phyloP scores from a whole-genome alignment of 1,140 invertebrate species.

The Oedothorax gibbosus region DNA sequence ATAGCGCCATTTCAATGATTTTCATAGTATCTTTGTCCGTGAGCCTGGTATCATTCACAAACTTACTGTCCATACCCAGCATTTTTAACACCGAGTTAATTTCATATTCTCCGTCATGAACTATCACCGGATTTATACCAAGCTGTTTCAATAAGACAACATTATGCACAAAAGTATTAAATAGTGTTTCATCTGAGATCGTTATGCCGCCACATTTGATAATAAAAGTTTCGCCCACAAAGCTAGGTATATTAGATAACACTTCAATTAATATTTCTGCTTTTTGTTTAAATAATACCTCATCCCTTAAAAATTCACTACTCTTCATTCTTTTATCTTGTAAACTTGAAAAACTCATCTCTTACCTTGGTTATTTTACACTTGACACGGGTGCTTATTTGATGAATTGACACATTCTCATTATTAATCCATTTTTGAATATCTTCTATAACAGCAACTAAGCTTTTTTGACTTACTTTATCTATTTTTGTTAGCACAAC shows the following conservation, averaged over 20 bases:
- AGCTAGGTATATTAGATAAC: too few relatives aligned
- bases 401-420: background rate
- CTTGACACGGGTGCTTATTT: background rate
- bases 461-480: background rate
- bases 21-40: too few relatives aligned
- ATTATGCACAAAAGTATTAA: background rate
- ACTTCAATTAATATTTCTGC: too few relatives aligned
- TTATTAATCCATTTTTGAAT: constrained; percentile 1
- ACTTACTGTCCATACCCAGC: too few relatives aligned
- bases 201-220: background rate
- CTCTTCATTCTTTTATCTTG: constrained; percentile 3
- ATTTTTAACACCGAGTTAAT: too few relatives aligned
- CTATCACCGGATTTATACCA: background rate
- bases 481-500: constrained; percentile 3
- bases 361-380: background rate
- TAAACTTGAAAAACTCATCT: constrained; percentile 3
- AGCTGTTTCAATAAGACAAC: background rate
- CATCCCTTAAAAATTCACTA: background rate
- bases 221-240: background rate
- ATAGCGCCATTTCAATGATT: too few relatives aligned
- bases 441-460: background rate
- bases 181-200: background rate
- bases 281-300: too few relatives aligned
- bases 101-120: too few relatives aligned
- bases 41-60: too few relatives aligned